A percentile compares a stretch with the other conserved stretches of the same genome.
Conservation (phyloP, 2,797 vertebrate species). For the Mycteria americana region DNA sequence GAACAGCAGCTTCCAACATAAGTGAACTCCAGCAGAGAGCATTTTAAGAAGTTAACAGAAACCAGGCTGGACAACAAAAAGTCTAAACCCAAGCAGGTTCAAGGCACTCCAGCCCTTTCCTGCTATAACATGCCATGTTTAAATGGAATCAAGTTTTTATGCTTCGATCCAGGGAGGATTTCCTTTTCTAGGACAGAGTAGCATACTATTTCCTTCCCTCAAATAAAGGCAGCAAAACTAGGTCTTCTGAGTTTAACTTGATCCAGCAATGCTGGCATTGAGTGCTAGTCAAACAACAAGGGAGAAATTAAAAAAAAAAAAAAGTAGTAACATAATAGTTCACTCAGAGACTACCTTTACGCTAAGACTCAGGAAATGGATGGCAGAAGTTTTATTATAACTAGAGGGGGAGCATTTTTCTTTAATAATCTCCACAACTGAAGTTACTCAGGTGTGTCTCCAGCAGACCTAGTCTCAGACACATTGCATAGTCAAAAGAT, state of each 20-base stretch:
- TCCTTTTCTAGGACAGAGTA: conserved; percentile 48
- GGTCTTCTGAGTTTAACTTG: conserved; percentile 12
- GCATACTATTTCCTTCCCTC: conserved; percentile 28
- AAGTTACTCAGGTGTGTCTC: conserved; percentile 59
- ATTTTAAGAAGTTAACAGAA: background rate
- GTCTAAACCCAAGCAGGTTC: background rate
- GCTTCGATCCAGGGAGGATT: background rate
- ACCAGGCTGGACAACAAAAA: background rate
- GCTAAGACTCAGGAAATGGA: conserved; percentile 10
- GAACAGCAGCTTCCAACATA: background rate
- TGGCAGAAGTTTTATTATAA: conserved; percentile 34
- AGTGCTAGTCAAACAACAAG: background rate
- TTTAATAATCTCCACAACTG: conserved; percentile 38
- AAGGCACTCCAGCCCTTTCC: background rate
- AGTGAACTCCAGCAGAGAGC: background rate
- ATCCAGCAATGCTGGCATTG: background rate
- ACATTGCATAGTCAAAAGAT: conserved; percentile 14
- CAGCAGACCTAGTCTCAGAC: conserved; percentile 25
- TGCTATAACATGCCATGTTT: background rate
- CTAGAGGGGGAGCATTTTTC: conserved; percentile 54
- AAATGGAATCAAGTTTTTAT: conserved; percentile 20
- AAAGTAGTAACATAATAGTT: background rate
- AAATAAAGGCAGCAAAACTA: conserved; percentile 33
- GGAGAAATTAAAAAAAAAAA: background rate
- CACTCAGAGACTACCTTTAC: background rate